A percentile compares a stretch with the other conserved stretches of the same genome.
phyloP scores from a whole-genome alignment of 1,140 invertebrate species.

The Scaptomyza hsui region DNA sequence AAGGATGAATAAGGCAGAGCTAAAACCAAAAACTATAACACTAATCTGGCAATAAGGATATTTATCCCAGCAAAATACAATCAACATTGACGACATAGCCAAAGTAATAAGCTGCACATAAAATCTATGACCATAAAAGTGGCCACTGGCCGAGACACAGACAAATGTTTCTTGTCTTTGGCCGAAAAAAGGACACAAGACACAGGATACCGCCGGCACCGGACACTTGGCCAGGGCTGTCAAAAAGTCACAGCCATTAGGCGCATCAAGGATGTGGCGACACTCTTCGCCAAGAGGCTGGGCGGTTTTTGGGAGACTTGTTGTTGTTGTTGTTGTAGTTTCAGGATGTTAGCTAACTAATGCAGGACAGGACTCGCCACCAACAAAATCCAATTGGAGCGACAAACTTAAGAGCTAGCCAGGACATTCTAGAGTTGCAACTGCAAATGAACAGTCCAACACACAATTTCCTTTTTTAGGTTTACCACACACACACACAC shows the following conservation, averaged over 20 bases:
- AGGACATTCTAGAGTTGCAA: background rate
- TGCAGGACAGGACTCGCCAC: slow-evolving; percentile 1
- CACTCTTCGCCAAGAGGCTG: background rate
- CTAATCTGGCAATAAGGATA: slow-evolving; percentile 18
- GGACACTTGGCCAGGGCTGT: slow-evolving; percentile 61
- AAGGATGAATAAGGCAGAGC: no score
- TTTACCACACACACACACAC: no score
- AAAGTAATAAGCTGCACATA: slow-evolving; percentile 68
- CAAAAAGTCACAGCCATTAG: slow-evolving; percentile 83
- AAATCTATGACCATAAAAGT: slow-evolving; percentile 67
- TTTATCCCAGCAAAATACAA: slow-evolving; percentile 54
- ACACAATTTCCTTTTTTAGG: slow-evolving; percentile 5
- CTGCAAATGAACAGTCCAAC: slow-evolving; percentile 2
- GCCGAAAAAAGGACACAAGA: slow-evolving; percentile 3
- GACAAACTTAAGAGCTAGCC: background rate
- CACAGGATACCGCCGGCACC: background rate
- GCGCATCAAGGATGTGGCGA: slow-evolving; percentile 44
- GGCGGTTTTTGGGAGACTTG: background rate
- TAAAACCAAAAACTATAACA: slow-evolving; percentile 17
- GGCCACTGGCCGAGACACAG: slow-evolving; percentile 43
- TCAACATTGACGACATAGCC: slow-evolving; percentile 57
- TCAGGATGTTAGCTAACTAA: background rate
- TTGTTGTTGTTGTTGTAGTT: no score
- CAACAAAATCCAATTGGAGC: background rate
- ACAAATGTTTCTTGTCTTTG: slow-evolving; percentile 32